These are phyloP conservation scores for Microcebus lehilahytsara DNA, from an alignment of 2,113 vertebrate species.

Conservation along the genomic window DNA sequence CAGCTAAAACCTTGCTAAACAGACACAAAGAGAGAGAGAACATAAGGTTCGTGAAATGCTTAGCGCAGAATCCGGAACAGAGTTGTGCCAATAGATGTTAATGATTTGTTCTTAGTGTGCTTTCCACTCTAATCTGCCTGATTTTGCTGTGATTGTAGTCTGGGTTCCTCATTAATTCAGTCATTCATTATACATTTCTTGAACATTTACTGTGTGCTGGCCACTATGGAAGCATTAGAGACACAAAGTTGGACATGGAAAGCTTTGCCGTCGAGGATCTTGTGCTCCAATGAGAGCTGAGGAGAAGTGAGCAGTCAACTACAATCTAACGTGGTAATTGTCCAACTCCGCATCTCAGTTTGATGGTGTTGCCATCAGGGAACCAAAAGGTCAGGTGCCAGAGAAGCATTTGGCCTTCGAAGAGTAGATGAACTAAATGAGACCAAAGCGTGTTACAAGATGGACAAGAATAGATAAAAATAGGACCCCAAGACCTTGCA, in stretches of 20 bases:
- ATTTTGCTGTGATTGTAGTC: neutral
- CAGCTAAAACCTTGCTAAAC: neutral
- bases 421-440: neutral
- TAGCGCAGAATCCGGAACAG: neutral
- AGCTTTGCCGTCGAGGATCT: neutral
- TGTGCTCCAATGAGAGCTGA: neutral
- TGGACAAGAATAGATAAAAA: neutral
- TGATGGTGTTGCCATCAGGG: neutral
- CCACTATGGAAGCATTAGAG: neutral
- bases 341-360: neutral
- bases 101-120: neutral
- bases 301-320: neutral
- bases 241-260: neutral
- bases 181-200: neutral
- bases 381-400: neutral
- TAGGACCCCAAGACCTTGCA: neutral
- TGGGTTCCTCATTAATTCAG: neutral
- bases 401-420: neutral
- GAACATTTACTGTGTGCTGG: neutral
- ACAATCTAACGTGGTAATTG: fast-evolving
- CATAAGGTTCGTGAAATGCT: neutral
- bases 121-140: neutral
- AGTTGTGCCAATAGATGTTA: neutral
- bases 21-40: neutral
- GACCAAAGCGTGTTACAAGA: neutral